A percentile compares a stretch with the other conserved stretches of the same genome.
phyloP scores from a whole-genome alignment of 2,888 invertebrate genomes.

The Agrypnus murinus region DNA sequence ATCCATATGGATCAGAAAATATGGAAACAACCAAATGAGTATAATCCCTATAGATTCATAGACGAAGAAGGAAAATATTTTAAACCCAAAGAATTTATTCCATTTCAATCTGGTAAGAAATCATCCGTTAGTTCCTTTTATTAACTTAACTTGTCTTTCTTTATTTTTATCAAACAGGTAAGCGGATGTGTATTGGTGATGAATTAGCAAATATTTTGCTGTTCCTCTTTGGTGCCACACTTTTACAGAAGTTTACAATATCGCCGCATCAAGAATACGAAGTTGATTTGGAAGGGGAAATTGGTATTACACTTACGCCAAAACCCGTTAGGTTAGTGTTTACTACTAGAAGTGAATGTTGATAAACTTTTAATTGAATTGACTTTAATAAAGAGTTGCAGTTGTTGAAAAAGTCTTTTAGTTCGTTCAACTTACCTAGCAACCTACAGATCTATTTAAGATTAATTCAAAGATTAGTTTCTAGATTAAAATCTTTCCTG shows the following conservation, averaged over 20 bases:
- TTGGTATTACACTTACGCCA: constrained; percentile 85
- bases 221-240: constrained; percentile 77
- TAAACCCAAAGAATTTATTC: constrained; percentile 83
- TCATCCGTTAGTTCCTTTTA: background rate
- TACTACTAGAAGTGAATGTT: constrained; percentile 11
- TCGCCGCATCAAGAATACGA: constrained; percentile 66
- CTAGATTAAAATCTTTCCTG: too few species aligned
- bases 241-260: constrained; percentile 76
- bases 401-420: too few species aligned
- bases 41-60: constrained; percentile 82
- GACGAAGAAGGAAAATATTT: constrained; percentile 76
- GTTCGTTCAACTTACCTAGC: too few species aligned
- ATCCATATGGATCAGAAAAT: constrained; percentile 81
- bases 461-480: too few species aligned
- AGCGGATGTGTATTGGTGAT: constrained; percentile 90
- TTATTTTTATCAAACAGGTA: constrained; percentile 74
- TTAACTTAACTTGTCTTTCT: background rate
- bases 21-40: constrained; percentile 82
- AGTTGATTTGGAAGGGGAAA: constrained; percentile 79
- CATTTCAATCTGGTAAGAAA: constrained; percentile 85
- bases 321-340: constrained; percentile 70
- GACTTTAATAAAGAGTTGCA: too few species aligned
- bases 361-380: too few species aligned
- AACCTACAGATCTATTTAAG: too few species aligned
- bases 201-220: constrained; percentile 85